These are phyloP conservation scores for Myotis myotis DNA, from an alignment of 2,797 vertebrate species.

Conservation along the genomic window DNA sequence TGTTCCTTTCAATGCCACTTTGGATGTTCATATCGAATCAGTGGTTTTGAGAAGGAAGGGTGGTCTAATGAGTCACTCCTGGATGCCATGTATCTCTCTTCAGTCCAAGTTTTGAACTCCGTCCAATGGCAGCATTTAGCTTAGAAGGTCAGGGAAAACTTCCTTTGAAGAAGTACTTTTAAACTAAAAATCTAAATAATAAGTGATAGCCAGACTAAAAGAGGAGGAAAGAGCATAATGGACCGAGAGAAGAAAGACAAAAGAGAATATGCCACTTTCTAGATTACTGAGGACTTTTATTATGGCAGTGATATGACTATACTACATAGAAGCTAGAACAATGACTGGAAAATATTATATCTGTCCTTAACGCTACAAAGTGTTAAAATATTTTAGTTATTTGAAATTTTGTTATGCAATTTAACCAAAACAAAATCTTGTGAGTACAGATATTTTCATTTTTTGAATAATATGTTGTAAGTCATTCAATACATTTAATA, in stretches of 20 bases:
- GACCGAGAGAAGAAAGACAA: neutral
- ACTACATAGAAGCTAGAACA: neutral
- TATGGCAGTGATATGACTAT: neutral
- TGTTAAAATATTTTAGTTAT: neutral
- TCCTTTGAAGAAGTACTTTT: constrained; percentile 8
- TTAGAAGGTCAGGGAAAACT: neutral
- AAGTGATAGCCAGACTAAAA: neutral
- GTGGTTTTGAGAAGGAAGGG: neutral
- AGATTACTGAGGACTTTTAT: neutral
- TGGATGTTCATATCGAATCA: neutral
- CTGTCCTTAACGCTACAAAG: neutral
- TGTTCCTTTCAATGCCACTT: neutral
- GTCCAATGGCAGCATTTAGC: neutral
- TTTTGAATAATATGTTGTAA: neutral
- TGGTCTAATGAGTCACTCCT: neutral
- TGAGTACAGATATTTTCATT: neutral
- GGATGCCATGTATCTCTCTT: neutral
- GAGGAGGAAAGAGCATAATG: neutral
- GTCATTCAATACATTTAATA: neutral
- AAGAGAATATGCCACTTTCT: neutral
- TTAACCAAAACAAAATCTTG: neutral
- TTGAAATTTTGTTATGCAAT: neutral
- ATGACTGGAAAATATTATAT: neutral
- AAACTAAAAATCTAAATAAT: neutral
- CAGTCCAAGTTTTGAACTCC: neutral